Percentiles rank a stretch among this genome's conserved stretches.
phyloP scores from a whole-genome alignment of 2,113 vertebrate species.

The Pterophyllum scalare region DNA sequence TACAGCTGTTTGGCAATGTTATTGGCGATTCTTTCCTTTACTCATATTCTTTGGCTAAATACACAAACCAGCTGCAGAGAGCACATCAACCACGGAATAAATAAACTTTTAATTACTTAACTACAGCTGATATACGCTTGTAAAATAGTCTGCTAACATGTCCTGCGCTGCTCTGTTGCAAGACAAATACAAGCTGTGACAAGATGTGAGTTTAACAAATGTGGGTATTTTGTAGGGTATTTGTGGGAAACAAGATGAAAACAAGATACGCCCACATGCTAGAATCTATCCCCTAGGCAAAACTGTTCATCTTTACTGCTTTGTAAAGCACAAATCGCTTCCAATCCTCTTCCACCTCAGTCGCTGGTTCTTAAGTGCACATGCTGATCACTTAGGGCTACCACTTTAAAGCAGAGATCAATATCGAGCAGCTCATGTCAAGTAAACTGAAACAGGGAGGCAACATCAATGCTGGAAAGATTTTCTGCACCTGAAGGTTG shows the following conservation, averaged over 20 bases:
- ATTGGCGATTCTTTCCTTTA: neutral
- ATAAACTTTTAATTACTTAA: conserved; percentile 1
- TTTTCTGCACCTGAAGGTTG: neutral
- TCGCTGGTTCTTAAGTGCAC: conserved; percentile 5
- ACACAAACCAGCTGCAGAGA: conserved; percentile 25
- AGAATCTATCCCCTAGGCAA: neutral
- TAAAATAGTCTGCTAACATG: neutral
- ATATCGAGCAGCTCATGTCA: neutral
- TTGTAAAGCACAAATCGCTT: neutral
- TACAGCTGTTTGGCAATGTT: neutral
- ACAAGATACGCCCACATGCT: neutral
- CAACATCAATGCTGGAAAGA: neutral
- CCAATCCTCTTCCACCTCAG: conserved; percentile 4
- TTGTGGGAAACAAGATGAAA: neutral
- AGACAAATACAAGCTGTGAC: neutral
- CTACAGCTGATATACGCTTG: conserved; percentile 12
- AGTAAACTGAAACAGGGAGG: neutral
- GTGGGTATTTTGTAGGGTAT: too few species aligned
- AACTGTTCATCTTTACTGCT: conserved; percentile 3
- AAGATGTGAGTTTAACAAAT: neutral
- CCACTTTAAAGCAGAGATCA: neutral
- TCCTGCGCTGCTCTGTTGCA: neutral
- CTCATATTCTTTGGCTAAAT: neutral
- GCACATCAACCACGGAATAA: neutral
- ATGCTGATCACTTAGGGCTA: conserved; percentile 7